Conservation (phyloP, 2,797 vertebrate genomes). For the Austrolebias charrua region DNA sequence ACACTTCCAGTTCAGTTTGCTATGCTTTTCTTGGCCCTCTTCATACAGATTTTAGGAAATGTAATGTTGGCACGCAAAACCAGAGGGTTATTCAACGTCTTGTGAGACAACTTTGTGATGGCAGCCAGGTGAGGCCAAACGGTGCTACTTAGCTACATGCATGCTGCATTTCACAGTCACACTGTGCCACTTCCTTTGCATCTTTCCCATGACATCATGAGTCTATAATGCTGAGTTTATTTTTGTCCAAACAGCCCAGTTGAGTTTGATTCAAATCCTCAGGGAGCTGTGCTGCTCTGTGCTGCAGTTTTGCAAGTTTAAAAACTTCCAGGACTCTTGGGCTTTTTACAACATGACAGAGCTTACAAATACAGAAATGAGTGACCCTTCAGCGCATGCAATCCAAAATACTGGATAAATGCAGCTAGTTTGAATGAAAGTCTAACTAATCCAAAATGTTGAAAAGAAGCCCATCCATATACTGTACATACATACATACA, state of each 20-base stretch:
- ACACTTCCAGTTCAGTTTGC: slow-evolving; percentile 42
- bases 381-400: slow-evolving; percentile 16
- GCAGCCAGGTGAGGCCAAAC: slow-evolving; percentile 39
- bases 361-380: slow-evolving; percentile 20
- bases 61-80: slow-evolving; percentile 35
- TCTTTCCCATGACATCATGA: slow-evolving; percentile 60
- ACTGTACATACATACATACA: too few species aligned
- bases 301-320: slow-evolving; percentile 35
- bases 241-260: slow-evolving; percentile 47
- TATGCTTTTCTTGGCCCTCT: slow-evolving; percentile 65
- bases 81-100: slow-evolving; percentile 53
- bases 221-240: slow-evolving; percentile 43
- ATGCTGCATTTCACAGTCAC: slow-evolving; percentile 14
- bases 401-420: not conserved
- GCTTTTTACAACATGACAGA: slow-evolving; percentile 40
- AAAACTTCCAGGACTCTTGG: slow-evolving; percentile 48
- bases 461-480: not conserved
- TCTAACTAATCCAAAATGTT: not conserved
- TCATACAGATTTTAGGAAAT: slow-evolving; percentile 55
- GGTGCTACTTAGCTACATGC: slow-evolving; percentile 19
- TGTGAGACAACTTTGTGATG: slow-evolving; percentile 34
- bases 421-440: not conserved
- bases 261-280: slow-evolving; percentile 31
- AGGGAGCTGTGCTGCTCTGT: slow-evolving; percentile 31
- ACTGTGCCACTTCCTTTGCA: slow-evolving; percentile 36